These are phyloP conservation scores for Perognathus longimembris DNA, from an alignment of 2,113 vertebrate genomes.

Conservation along the genomic window DNA sequence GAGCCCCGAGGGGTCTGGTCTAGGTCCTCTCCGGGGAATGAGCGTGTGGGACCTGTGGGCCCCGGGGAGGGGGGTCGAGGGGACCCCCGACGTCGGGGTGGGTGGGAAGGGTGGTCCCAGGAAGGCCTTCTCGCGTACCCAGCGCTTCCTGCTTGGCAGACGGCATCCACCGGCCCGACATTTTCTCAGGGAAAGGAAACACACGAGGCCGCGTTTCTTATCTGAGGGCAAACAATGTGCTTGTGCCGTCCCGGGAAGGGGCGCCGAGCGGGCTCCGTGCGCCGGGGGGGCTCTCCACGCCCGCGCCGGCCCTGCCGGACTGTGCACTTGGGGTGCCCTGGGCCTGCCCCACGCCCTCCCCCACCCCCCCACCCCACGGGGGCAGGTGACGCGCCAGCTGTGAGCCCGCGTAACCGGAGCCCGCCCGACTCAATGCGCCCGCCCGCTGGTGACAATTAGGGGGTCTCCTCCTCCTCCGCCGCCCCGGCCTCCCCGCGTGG, in stretches of 20 bases:
- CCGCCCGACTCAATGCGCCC: not conserved
- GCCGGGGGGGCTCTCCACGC: not conserved
- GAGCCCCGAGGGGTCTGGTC: too few relatives aligned
- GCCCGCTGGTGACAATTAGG: not conserved
- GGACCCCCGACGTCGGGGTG: not conserved
- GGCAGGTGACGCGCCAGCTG: slow-evolving; percentile 70
- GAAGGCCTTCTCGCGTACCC: not conserved
- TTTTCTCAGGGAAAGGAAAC: slow-evolving; percentile 78
- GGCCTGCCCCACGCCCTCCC: not conserved
- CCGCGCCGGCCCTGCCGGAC: not conserved
- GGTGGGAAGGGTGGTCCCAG: not conserved
- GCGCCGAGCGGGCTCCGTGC: not conserved
- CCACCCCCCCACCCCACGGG: rapidly evolving
- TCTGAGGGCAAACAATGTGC: slow-evolving; percentile 68
- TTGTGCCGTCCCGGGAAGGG: not conserved
- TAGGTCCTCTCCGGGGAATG: rapidly evolving
- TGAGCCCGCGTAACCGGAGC: slow-evolving; percentile 53
- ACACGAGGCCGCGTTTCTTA: slow-evolving; percentile 52
- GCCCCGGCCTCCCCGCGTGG: not conserved
- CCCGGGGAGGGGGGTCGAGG: too few relatives aligned
- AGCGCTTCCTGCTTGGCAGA: slow-evolving; percentile 60
- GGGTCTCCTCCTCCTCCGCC: too few relatives aligned
- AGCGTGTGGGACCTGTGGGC: not conserved
- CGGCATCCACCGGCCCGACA: not conserved
- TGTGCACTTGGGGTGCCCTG: not conserved